Base-by-base conservation (phyloP, 2,888 invertebrate genomes). In the Spodoptera exigua region DNA sequence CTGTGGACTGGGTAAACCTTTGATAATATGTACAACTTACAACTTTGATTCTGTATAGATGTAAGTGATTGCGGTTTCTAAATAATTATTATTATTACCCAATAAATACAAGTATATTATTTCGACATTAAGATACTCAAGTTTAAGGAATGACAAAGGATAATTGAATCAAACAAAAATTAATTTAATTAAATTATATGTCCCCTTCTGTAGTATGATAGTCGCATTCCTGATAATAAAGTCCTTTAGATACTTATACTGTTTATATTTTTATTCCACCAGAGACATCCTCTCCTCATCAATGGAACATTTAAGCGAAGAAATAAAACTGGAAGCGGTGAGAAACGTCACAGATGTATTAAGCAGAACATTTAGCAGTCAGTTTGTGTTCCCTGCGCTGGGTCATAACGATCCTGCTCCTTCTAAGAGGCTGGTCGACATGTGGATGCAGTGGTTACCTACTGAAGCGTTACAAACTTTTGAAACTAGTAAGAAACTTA, bases 361-460 rank as follows among this genome's bases (percentile, higher is more conserved):
- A 70, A 95, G 96, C 69, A 95, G 96, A 81, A 97, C 97, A 39
- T 98, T 98, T 91, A 97, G 97, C 79, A 97, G 97, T 69, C 97
- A 97, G 88, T 98, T 98, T 85, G 97, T 98, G 60, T 98, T 98
- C 88, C 98, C 98, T 39, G 97, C 97, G 0, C 90, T 98, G 74
- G 98, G 98, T 1, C 98, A 98, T 90, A 98, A 98, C 86, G 98
- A 98, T 85, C 97, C 96, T 44, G 95, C 95, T 49, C 95, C 95
- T 73, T 95, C 95, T 49, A 82, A 89, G 78, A 95, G 95, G 63
- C 95, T 98, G 74, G 96, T 97, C 0, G 95, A 96, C 60, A 95
- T 98, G 91, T 98, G 98, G 98, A 96, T 96, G 84, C 96, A 96
- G 78, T 98, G 97, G 98, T 90, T 97, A 58, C 98, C 98, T 2